Conservation (phyloP, 2,888 invertebrate species). For the Rotaria sp. region DNA sequence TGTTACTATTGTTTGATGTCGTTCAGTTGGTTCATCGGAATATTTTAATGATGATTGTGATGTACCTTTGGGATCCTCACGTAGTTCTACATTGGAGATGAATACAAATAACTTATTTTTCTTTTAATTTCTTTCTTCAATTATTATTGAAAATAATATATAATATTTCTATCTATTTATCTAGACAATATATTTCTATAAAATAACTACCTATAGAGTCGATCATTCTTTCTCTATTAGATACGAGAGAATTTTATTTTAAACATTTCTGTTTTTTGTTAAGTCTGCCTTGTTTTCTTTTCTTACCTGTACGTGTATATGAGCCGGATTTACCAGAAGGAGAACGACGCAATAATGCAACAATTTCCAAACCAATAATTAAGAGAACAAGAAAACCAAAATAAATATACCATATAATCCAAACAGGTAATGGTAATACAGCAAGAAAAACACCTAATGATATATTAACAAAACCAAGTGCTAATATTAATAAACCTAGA, state of each 20-base stretch:
- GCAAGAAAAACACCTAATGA: slow-evolving; percentile 20
- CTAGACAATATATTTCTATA: neutral
- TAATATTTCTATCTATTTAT: neutral
- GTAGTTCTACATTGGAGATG: neutral
- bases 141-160: neutral
- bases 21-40: neutral
- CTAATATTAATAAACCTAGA: neutral
- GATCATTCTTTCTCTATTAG: no score
- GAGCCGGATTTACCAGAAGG: neutral
- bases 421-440: neutral
- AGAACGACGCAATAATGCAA: neutral
- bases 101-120: neutral
- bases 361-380: neutral
- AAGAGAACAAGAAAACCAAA: neutral
- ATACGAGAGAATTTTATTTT: no score
- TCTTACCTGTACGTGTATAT: neutral
- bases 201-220: neutral
- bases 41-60: neutral
- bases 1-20: neutral
- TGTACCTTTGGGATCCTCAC: slow-evolving; percentile 13
- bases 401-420: slow-evolving; percentile 5
- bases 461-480: slow-evolving; percentile 5
- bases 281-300: neutral
- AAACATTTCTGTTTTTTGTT: no score
- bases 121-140: no score